Conservation (phyloP, 2,113 vertebrate species). For the Tapirus terrestris region DNA sequence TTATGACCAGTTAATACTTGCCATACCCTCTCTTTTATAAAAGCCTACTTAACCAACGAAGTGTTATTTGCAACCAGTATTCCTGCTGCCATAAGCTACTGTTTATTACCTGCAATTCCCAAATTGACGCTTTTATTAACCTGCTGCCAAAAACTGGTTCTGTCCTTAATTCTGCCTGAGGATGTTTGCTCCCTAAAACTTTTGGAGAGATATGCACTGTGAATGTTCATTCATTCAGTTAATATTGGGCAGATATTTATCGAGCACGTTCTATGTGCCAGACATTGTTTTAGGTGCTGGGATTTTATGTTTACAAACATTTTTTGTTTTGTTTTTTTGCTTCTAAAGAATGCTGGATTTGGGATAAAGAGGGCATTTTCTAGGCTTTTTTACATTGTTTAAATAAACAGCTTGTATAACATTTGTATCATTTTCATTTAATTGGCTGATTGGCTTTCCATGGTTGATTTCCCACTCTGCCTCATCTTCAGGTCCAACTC, state of each 20-base stretch:
- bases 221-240: background rate
- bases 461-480: background rate
- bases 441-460: background rate
- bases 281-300: background rate
- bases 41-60: background rate
- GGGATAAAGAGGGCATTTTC: background rate
- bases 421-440: background rate
- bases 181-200: background rate
- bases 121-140: background rate
- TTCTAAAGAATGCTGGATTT: background rate
- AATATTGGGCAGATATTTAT: background rate
- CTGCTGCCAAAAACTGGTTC: background rate
- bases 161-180: background rate
- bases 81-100: background rate
- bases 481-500: background rate
- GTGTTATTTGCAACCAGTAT: background rate
- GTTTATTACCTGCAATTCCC: background rate
- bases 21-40: background rate
- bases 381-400: background rate
- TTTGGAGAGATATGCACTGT: background rate
- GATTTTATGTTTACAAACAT: background rate
- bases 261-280: background rate
- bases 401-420: background rate
- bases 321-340: background rate
- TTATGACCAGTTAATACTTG: background rate